Conservation (phyloP, 2,797 vertebrate species). For the Argya squamiceps region DNA sequence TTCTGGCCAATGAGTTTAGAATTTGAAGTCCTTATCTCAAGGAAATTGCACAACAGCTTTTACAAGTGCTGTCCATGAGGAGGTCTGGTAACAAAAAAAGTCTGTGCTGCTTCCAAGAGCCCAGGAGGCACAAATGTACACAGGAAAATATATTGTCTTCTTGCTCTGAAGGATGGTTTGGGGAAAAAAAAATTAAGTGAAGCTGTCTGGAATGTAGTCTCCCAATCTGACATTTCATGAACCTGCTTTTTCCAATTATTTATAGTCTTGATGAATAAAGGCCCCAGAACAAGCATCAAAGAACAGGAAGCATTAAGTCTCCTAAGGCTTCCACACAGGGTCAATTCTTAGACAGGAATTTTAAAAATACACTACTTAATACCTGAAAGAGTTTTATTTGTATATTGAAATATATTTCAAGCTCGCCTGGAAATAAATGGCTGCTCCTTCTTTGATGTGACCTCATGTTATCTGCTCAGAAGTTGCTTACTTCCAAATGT, state of each 20-base stretch:
- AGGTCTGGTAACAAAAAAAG: background rate
- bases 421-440: background rate
- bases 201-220: constrained; percentile 38
- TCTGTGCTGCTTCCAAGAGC: constrained; percentile 53
- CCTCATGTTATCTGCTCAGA: background rate
- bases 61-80: background rate
- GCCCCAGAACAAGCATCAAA: background rate
- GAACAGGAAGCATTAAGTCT: background rate
- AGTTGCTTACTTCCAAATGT: background rate
- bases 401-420: background rate
- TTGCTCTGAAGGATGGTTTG: background rate
- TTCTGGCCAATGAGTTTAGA: background rate
- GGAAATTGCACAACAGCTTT: constrained; percentile 31
- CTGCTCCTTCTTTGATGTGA: background rate
- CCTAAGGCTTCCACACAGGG: background rate
- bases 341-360: background rate
- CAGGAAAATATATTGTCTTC: background rate
- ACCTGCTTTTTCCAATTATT: constrained; percentile 69
- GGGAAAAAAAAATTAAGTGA: background rate
- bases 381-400: background rate
- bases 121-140: background rate
- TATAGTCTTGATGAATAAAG: background rate
- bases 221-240: constrained; percentile 1
- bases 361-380: background rate
- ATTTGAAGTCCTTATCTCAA: background rate